Conservation (phyloP, 1,140 invertebrate genomes). For the Drosophila pseudoananassae region DNA sequence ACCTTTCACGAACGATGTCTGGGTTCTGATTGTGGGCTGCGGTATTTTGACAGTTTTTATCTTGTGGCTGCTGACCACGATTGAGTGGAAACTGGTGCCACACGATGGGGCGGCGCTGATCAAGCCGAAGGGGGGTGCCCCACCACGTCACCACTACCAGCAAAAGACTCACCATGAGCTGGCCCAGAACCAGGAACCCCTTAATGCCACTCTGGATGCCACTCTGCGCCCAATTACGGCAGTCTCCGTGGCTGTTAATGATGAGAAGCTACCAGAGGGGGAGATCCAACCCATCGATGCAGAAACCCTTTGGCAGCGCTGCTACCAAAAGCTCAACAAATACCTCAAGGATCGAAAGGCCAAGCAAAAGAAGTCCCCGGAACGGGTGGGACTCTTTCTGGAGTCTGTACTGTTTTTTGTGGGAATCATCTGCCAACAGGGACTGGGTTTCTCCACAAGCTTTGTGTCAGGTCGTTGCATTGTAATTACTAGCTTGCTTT, state of each 20-base stretch:
- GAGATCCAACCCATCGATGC: constrained; percentile 13
- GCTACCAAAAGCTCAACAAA: constrained; percentile 37
- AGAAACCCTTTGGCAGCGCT: constrained; percentile 48
- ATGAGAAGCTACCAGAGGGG: constrained; percentile 6
- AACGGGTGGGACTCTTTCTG: constrained; percentile 67
- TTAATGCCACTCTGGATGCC: neutral
- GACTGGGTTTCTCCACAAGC: constrained; percentile 84
- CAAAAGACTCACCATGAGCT: constrained; percentile 5
- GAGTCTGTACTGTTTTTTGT: constrained; percentile 83
- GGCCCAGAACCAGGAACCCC: constrained; percentile 3
- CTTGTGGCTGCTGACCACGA: constrained; percentile 72
- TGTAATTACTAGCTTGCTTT: constrained; percentile 87
- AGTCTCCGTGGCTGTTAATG: neutral
- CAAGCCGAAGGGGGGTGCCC: constrained; percentile 65
- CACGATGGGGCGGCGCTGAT: constrained; percentile 65
- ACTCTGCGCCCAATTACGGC: constrained; percentile 22
- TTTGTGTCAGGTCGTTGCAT: constrained; percentile 86
- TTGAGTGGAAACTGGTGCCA: constrained; percentile 69
- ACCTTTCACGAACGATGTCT: constrained; percentile 86
- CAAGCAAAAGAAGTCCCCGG: constrained; percentile 22
- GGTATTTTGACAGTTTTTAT: constrained; percentile 69
- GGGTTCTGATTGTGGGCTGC: constrained; percentile 85
- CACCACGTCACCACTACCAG: constrained; percentile 31
- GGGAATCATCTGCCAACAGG: constrained; percentile 84
- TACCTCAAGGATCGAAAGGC: constrained; percentile 36